phyloP scores from a whole-genome alignment of 2,113 vertebrate genomes.

The Eptesicus fuscus region DNA sequence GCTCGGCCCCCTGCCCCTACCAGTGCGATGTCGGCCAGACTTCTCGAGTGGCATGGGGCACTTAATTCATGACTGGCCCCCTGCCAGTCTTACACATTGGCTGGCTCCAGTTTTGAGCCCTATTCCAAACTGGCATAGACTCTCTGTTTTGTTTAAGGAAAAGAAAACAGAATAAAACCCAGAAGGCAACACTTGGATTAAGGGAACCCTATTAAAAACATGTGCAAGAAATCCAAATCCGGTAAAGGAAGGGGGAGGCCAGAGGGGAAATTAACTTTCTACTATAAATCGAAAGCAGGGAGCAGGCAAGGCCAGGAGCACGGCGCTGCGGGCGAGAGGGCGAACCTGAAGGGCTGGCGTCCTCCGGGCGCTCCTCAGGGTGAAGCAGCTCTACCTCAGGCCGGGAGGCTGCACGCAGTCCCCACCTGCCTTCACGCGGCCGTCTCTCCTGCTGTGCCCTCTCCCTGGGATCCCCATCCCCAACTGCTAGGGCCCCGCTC shows the following conservation, averaged over 20 bases:
- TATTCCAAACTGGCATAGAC: conserved; percentile 68
- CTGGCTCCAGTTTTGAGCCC: conserved; percentile 55
- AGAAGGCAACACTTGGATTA: conserved; percentile 61
- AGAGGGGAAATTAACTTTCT: not conserved
- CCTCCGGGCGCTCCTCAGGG: not conserved
- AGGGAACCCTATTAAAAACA: conserved; percentile 67
- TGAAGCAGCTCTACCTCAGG: accelerated
- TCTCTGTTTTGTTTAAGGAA: conserved; percentile 63
- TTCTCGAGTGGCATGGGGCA: conserved; percentile 33
- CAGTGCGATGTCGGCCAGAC: not conserved
- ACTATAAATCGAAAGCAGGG: not conserved
- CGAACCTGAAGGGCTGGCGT: not conserved
- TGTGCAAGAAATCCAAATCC: conserved; percentile 59
- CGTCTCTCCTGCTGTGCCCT: not conserved
- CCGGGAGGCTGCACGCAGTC: not conserved
- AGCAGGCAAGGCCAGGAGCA: not conserved
- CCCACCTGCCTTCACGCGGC: accelerated
- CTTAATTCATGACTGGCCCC: conserved; percentile 67
- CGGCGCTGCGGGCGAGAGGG: not conserved
- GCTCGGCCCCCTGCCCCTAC: not conserved
- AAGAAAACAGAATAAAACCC: conserved; percentile 65
- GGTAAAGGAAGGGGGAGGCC: not conserved
- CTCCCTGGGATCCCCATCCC: not conserved
- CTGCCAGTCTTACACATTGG: conserved; percentile 61
- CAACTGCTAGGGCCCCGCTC: not conserved